phyloP scores from a whole-genome alignment of 2,888 invertebrate species.

The Polia nebulosa region DNA sequence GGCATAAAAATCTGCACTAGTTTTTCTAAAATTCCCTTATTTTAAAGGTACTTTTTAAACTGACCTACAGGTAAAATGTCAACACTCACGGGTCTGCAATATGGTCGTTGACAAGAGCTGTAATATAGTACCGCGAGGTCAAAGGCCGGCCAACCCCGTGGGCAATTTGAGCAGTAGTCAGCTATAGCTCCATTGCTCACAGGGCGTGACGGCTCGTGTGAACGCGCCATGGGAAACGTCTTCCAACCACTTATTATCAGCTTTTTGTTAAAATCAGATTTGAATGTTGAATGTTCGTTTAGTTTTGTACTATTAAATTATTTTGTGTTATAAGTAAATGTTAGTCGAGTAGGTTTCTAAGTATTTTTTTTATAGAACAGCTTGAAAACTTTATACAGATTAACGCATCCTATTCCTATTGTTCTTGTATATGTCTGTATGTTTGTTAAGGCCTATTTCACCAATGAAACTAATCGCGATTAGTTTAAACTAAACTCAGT shows the following conservation, averaged over 20 bases:
- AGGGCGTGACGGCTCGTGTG: conserved; percentile 88
- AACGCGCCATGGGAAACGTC: conserved; percentile 85
- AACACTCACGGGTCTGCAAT: conserved; percentile 11
- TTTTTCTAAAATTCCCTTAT: no score
- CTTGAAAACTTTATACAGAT: not conserved
- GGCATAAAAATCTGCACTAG: not conserved
- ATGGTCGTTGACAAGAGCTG: no score
- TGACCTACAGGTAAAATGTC: conserved; percentile 10
- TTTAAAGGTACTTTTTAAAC: no score
- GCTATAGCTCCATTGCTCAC: conserved; percentile 75
- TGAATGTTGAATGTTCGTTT: conserved; percentile 25
- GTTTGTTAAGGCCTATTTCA: no score
- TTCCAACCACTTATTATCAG: conserved; percentile 64
- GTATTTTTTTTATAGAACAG: not conserved
- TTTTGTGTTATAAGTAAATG: conserved; percentile 4
- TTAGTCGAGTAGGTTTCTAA: not conserved
- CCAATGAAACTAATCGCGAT: no score
- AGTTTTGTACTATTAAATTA: conserved; percentile 10
- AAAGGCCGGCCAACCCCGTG: conserved; percentile 79
- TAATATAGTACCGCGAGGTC: conserved; percentile 69
- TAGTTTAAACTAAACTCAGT: no score
- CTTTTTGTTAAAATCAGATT: conserved; percentile 62
- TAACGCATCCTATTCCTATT: not conserved
- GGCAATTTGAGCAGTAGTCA: conserved; percentile 72
- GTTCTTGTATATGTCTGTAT: no score